phyloP scores from a whole-genome alignment of 2,888 invertebrate genomes.

The Parnassius apollo region DNA sequence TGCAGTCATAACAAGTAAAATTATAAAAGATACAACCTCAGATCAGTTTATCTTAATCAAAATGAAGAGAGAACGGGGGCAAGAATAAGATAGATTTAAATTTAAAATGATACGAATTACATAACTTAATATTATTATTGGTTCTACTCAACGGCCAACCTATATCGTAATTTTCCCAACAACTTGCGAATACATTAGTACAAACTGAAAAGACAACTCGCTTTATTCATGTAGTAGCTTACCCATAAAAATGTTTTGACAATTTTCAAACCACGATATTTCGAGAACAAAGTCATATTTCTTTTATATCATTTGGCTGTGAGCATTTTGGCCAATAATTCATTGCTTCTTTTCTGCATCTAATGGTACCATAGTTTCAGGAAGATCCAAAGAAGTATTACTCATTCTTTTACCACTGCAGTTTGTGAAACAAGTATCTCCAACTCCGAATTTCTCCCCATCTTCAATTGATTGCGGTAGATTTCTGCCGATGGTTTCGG shows the following conservation, averaged over 20 bases:
- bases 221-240: too few species aligned
- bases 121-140: too few species aligned
- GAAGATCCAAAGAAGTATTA: constrained; percentile 54
- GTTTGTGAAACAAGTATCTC: constrained; percentile 89
- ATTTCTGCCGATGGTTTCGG: constrained; percentile 89
- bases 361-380: constrained; percentile 71
- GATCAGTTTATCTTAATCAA: too few species aligned
- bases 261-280: too few species aligned
- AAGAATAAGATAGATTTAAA: background rate
- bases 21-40: background rate
- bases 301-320: background rate
- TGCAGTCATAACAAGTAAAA: constrained; percentile 17
- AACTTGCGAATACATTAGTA: too few species aligned
- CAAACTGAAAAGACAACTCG: too few species aligned
- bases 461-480: constrained; percentile 92
- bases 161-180: too few species aligned
- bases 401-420: constrained; percentile 77
- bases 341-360: constrained; percentile 61
- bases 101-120: background rate
- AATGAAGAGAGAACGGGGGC: background rate
- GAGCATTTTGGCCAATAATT: constrained; percentile 10
- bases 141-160: too few species aligned
- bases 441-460: constrained; percentile 90
- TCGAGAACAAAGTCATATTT: too few species aligned
- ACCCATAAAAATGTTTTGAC: too few species aligned